Evolutionary conservation across 1,140 invertebrate species (phyloP), one percentile per base, ranked within the genome.

Genomic region (Sipha flava): DNA sequence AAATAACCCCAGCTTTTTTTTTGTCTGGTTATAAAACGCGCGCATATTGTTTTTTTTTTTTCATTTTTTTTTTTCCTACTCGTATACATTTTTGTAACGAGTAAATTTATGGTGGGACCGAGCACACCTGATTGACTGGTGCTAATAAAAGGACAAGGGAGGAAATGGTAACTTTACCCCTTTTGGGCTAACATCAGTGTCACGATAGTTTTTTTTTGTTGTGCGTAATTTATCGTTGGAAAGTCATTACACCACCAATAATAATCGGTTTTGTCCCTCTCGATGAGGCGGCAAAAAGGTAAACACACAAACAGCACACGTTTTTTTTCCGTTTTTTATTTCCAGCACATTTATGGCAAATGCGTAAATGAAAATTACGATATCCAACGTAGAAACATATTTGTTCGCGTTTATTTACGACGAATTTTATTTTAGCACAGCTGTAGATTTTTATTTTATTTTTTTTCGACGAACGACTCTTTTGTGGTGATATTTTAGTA

Each of bases 61-160:
- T 70, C 29, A 3, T 14, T 23, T 29, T 57, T 18, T 59, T 59
- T 59, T 31, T n/a, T 26, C 45, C 14, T 45, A 68, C 23, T 21
- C 14, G 12, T 59, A 23, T 14, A 77, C 37, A 43, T 57, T 77
- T 57, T 77, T 23, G 29, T 59, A 59, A 77, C 73, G 70, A 77
- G 73, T 77, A 77, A 77, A 77, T 77, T 77, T 77, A 77, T 29
- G 73, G 52, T 77, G 73, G 37, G 73, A 77, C 73, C 73, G 52
- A 77, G 21, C 73, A 77, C 73, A 77, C 73, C 73, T 77, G 73
- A 77, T 77, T 77, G 73, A 77, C 73, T 77, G 73, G 73, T 77
- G 73, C 52, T 77, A 77, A 43, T 59, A 72, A 72, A 77, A 77
- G 73, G 34, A 59, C 37, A 77, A 59, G 73, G 52, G 73, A 77